A percentile compares a stretch with the other conserved stretches of the same genome.
phyloP scores from a whole-genome alignment of 2,888 invertebrate species.

The Pegoplata infirma region DNA sequence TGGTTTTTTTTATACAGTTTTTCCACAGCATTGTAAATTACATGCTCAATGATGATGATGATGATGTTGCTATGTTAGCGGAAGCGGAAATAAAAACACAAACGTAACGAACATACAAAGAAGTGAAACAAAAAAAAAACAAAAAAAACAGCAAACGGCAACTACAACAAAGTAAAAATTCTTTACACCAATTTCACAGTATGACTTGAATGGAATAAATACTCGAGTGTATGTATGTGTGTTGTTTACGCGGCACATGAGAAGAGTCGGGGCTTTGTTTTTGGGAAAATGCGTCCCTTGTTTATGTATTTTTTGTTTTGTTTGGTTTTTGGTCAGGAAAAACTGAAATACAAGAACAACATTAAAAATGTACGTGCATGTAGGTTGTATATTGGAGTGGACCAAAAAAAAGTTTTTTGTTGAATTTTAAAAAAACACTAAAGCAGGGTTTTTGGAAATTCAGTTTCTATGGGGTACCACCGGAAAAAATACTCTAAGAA shows the following conservation, averaged over 20 bases:
- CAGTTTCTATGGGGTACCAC: too few species aligned
- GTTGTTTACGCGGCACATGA: conserved; percentile 16
- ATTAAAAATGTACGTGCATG: conserved; percentile 1
- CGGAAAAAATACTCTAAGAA: too few species aligned
- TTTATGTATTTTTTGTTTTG: conserved; percentile 20
- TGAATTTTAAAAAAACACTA: too few species aligned
- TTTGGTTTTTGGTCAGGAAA: conserved; percentile 30
- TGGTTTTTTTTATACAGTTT: conserved; percentile 47
- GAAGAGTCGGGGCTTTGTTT: conserved; percentile 12
- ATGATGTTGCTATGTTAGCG: conserved; percentile 57
- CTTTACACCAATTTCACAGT: conserved; percentile 57
- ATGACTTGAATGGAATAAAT: conserved; percentile 46
- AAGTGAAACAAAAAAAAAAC: conserved; percentile 34
- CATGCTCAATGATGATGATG: conserved; percentile 49
- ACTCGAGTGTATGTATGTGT: conserved; percentile 35
- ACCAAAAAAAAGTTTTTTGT: too few species aligned
- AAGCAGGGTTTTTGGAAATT: too few species aligned
- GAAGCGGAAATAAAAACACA: conserved; percentile 65
- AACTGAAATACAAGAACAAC: conserved; percentile 23
- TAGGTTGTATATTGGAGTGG: background rate
- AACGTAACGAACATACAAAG: conserved; percentile 60
- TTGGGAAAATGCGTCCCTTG: conserved; percentile 27
- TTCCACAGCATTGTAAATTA: conserved; percentile 52
- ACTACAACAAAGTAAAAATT: conserved; percentile 36
- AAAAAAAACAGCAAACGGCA: conserved; percentile 38